Base-by-base conservation (phyloP, 2,113 vertebrate species). In the Zeus faber region DNA sequence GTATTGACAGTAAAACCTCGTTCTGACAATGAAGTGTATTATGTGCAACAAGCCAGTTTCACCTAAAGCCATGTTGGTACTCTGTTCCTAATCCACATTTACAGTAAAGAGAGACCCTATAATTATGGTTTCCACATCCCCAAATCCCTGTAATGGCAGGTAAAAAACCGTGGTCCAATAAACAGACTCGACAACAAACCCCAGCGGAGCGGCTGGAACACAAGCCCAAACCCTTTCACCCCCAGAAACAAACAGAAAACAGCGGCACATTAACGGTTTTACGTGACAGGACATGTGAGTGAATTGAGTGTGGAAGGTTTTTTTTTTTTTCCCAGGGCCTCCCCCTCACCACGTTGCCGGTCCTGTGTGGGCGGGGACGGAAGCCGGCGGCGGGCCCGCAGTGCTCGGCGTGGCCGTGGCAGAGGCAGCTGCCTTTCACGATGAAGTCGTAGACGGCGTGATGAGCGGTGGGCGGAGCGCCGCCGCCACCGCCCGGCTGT, bases 341-440 rank as follows among this genome's bases (percentile, higher is more conserved):
- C 8, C 29, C 54, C 86, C 93, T 27, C 87, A 96, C 94, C 93
- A 93, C 66, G 0, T 91, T 91, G 58, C 77, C 83, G 64, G 39
- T 3, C 87, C 85, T 5, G 0, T 84, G 87, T 37, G 80, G 74
- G 78, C 0, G 0, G 85, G 88, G 72, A 16, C 70, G 84, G 84
- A 91, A 91, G 13, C 88, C 85, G 0, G 72, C 8, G 0, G 90
- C 77, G 0, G 92, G 89, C 1, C 88, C 5, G 3, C 94, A 97
- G 25, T 90, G 91, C 72, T 95, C 92, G 0, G 95, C 93, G 0
- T 98, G 95, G 65, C 94, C 95, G 0, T 95, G 93, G 74, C 94
- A 97, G 75, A 95, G 93, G 74, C 93, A 97, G 71, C 94, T 97
- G 65, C 95, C 95, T 80, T 94, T 95, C 47, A 93, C 91, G 1